Evolutionary conservation across 1,140 invertebrate genomes (phyloP), one percentile per base, ranked within the genome.

Genomic region (Pteromalus puparum): DNA sequence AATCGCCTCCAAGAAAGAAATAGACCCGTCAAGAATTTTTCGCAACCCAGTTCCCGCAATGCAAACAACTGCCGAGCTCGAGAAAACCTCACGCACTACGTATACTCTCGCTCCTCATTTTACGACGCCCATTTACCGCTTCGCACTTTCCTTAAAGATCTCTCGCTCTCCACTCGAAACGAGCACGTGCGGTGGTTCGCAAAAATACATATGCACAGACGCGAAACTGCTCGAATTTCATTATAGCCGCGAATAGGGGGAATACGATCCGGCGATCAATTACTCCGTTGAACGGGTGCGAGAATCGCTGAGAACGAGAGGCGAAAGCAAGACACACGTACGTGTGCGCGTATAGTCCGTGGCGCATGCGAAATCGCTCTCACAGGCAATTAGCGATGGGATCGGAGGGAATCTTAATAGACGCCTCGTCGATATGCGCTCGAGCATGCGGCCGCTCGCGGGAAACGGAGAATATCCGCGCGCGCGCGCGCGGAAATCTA

Each of bases 371-470:
- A 72, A 38, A 82, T 77, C 73, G 68, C 67, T 79, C 68, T 82
- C 26, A 76, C 67, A 24, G 53, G 46, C 84, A 82, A 87, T 87
- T 87, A 87, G 85, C 80, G 61, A 81, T 46, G 53, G 72, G 28
- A 82, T 68, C 74, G 74, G 77, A 77, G 86, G 86, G 86, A 87
- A 86, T 86, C 82, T 76, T 67, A 83, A 86, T 77, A 76, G 30
- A 81, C 79, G 68, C 42, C 24, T 67, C 53, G 48, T 79, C 24
- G 24, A 75, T 75, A 48, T 75, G 73, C 38, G n/a, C 12, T 48
- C 7, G 7, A 48, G 38, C 42, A 21, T 18, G 77, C 61, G 7
- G 3, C 26, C 67, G 26, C 67, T 1, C n/a, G 9, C 21, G 53
- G 48, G 48, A 53, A 53, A 53, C 48, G 48, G 48, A 61, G 67